Evolutionary conservation across 2,113 vertebrate genomes (phyloP).

Genomic region (Sorex araneus): DNA sequence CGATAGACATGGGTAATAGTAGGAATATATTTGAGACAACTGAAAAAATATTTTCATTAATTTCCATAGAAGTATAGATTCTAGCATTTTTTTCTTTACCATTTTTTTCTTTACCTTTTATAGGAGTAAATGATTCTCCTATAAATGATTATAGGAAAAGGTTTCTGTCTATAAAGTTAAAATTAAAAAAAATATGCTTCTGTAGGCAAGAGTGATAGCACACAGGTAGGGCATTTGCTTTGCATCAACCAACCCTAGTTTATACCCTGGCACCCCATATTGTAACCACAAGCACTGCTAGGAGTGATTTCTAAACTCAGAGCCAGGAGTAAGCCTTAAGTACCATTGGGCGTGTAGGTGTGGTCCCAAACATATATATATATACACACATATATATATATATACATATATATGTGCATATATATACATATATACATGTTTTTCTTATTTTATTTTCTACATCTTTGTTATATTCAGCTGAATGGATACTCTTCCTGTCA

Average conservation of each 20-base stretch:
- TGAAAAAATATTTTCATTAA: conserved; percentile 68
- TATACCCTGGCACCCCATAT: no score
- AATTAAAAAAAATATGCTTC: not conserved
- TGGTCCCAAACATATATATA: no score
- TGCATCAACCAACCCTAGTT: no score
- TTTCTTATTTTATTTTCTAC: conserved; percentile 59
- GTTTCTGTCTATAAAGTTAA: not conserved
- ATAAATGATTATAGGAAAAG: conserved; percentile 48
- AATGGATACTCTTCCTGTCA: not conserved
- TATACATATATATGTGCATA: not conserved
- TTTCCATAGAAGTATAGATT: conserved; percentile 25
- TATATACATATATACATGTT: not conserved
- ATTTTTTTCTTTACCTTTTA: no score
- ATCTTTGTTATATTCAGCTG: conserved; percentile 68
- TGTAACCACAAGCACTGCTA: no score
- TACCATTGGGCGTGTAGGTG: no score
- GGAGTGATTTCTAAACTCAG: no score
- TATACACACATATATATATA: no score
- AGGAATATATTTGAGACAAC: conserved; percentile 48
- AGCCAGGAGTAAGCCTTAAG: no score
- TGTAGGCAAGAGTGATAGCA: no score
- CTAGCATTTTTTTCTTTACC: not conserved
- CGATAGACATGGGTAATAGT: not conserved
- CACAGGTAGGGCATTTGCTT: no score
- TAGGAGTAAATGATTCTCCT: no score